phyloP scores from a whole-genome alignment of 2,888 invertebrate species.

The Druceiella hillmani region DNA sequence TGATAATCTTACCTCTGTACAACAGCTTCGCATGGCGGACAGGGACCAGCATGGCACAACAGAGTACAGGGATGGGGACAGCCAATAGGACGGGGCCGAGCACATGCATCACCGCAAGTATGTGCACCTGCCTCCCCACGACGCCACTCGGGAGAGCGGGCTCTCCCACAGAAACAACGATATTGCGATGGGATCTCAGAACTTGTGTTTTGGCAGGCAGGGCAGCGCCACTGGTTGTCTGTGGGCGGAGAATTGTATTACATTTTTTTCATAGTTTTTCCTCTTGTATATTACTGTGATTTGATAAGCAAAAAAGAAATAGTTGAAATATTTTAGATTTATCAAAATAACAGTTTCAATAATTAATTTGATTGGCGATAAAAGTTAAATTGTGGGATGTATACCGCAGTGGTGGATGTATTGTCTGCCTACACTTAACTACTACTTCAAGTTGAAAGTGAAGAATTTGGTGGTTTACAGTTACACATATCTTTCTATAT shows the following conservation, averaged over 20 bases:
- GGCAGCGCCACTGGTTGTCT: constrained; percentile 90
- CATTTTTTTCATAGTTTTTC: not conserved
- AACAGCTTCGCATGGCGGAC: constrained; percentile 81
- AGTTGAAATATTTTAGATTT: too few relatives aligned
- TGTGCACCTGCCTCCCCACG: constrained; percentile 71
- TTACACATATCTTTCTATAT: too few relatives aligned
- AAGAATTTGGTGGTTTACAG: too few relatives aligned
- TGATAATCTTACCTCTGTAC: constrained; percentile 55
- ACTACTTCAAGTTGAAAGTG: too few relatives aligned
- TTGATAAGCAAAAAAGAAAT: too few relatives aligned
- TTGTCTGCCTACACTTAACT: too few relatives aligned
- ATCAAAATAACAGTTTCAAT: too few relatives aligned
- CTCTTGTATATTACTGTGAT: not conserved
- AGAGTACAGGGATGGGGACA: constrained; percentile 69
- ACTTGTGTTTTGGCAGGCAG: constrained; percentile 86
- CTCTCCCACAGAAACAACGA: constrained; percentile 86
- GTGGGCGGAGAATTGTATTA: constrained; percentile 5
- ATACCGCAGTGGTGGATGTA: too few relatives aligned
- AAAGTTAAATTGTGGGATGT: too few relatives aligned
- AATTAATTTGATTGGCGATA: too few relatives aligned
- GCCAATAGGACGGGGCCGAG: constrained; percentile 50
- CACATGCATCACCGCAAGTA: constrained; percentile 86
- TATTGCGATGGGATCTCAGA: constrained; percentile 73
- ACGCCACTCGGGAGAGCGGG: constrained; percentile 67
- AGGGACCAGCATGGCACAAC: constrained; percentile 92